These are phyloP conservation scores for Hirtodrosophila cameraria DNA, from an alignment of 2,888 invertebrate species.

Conservation along the genomic window DNA sequence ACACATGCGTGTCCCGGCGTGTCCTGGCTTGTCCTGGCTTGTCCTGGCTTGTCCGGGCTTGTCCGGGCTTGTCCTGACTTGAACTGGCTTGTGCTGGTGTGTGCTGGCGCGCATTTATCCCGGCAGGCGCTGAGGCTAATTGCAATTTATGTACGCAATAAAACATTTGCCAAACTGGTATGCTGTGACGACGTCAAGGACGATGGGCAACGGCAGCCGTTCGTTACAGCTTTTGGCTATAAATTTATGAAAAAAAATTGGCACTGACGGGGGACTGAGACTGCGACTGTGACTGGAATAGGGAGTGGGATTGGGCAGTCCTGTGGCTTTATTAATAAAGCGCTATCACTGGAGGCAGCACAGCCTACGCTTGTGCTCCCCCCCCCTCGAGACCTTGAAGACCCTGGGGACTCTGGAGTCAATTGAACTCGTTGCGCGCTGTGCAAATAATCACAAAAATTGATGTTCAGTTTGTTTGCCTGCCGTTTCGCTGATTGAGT, in stretches of 20 bases:
- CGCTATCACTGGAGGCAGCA: slow-evolving; percentile 10
- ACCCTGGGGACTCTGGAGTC: slow-evolving; percentile 40
- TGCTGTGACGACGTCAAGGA: slow-evolving; percentile 26
- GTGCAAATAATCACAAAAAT: slow-evolving; percentile 60
- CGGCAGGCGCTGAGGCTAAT: slow-evolving; percentile 69
- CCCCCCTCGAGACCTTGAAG: no score
- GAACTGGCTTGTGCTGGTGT: slow-evolving; percentile 2
- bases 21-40: slow-evolving; percentile 17
- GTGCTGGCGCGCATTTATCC: slow-evolving; percentile 61
- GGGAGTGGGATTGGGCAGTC: slow-evolving; percentile 24
- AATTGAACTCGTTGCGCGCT: slow-evolving; percentile 51
- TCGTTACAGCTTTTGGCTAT: slow-evolving; percentile 69
- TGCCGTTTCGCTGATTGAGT: slow-evolving; percentile 53
- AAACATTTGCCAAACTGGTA: slow-evolving; percentile 72
- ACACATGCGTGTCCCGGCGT: slow-evolving; percentile 61
- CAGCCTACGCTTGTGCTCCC: background rate
- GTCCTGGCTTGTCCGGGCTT: background rate
- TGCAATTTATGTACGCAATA: slow-evolving; percentile 79
- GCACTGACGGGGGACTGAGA: slow-evolving; percentile 23
- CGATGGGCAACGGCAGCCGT: slow-evolving; percentile 42
- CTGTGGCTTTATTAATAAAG: slow-evolving; percentile 71
- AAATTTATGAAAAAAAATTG: slow-evolving; percentile 74
- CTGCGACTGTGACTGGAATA: no score
- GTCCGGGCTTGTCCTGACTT: slow-evolving; percentile 20
- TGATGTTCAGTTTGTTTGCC: slow-evolving; percentile 28